phyloP scores from a whole-genome alignment of 2,888 invertebrate species.

The Holacanthella duospinosa region DNA sequence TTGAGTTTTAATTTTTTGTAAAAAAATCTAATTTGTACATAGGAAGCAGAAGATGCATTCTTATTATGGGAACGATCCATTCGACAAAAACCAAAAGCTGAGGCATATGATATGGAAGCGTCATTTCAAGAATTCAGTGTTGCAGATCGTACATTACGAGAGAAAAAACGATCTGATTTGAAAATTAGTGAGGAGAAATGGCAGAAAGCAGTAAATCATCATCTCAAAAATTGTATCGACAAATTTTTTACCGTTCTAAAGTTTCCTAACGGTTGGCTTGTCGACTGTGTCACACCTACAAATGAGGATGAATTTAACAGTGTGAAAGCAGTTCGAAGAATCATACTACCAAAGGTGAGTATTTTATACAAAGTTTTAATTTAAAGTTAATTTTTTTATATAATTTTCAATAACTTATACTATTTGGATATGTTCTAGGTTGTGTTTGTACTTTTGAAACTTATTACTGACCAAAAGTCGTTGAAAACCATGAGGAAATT shows the following conservation, averaged over 20 bases:
- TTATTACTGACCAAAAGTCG: constrained; percentile 21
- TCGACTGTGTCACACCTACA: constrained; percentile 23
- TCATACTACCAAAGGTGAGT: constrained; percentile 21
- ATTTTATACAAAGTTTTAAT: too few relatives aligned
- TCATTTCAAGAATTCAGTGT: neutral
- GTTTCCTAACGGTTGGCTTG: constrained; percentile 28
- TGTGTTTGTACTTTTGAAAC: constrained; percentile 19
- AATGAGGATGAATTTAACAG: constrained; percentile 22
- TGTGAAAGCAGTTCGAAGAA: constrained; percentile 22
- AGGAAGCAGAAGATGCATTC: constrained; percentile 25
- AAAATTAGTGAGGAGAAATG: constrained; percentile 17
- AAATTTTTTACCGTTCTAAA: constrained; percentile 21
- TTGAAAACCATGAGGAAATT: constrained; percentile 17
- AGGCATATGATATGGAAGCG: neutral
- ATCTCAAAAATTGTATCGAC: constrained; percentile 18
- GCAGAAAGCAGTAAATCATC: constrained; percentile 15
- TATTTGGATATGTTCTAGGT: constrained; percentile 14
- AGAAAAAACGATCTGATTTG: constrained; percentile 18
- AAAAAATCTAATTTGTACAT: neutral
- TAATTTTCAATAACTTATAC: neutral
- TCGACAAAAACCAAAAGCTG: constrained; percentile 16
- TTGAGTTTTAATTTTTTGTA: too few relatives aligned
- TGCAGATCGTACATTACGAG: constrained; percentile 18
- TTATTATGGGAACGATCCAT: constrained; percentile 18
- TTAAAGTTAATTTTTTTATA: neutral